Evolutionary conservation across 2,797 vertebrate genomes (phyloP).

Genomic region (Ctenopoma multispine): DNA sequence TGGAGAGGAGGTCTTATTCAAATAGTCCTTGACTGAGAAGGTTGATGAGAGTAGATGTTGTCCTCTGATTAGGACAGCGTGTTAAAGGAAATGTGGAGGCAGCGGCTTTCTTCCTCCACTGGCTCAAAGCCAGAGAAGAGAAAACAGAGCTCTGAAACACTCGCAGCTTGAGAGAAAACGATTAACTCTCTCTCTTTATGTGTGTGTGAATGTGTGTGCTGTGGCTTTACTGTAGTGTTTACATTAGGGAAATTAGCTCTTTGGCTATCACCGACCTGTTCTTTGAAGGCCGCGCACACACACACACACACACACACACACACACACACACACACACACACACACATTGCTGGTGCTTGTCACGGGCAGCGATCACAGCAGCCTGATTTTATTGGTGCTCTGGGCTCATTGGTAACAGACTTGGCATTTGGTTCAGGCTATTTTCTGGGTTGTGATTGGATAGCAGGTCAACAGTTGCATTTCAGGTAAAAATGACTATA

Average conservation of each 20-base stretch:
- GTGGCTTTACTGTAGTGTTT: constrained; percentile 65
- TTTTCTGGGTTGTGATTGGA: constrained; percentile 54
- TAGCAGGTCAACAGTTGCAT: constrained; percentile 16
- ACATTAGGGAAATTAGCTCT: constrained; percentile 74
- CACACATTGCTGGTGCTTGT: constrained; percentile 12
- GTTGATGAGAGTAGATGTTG: constrained; percentile 27
- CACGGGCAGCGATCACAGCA: constrained; percentile 47
- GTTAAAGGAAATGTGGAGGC: constrained; percentile 44
- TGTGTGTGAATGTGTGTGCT: constrained; percentile 13
- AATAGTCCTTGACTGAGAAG: constrained; percentile 17
- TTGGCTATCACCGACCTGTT: constrained; percentile 52
- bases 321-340: constrained; percentile 24
- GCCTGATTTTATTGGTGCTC: constrained; percentile 57
- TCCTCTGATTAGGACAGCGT: constrained; percentile 34
- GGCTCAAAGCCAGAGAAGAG: constrained; percentile 58
- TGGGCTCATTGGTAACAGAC: constrained; percentile 36
- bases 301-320: constrained; percentile 39
- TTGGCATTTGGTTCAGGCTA: constrained; percentile 39
- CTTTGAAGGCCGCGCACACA: constrained; percentile 63
- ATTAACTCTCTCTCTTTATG: constrained; percentile 61
- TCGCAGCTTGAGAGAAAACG: constrained; percentile 64
- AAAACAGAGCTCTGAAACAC: constrained; percentile 58
- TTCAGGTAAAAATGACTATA: constrained; percentile 38
- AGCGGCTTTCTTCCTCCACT: constrained; percentile 49
- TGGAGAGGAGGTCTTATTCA: background rate